These are phyloP conservation scores for Dipodomys ordii DNA, from an alignment of 2,113 vertebrate genomes.

Conservation along the genomic window DNA sequence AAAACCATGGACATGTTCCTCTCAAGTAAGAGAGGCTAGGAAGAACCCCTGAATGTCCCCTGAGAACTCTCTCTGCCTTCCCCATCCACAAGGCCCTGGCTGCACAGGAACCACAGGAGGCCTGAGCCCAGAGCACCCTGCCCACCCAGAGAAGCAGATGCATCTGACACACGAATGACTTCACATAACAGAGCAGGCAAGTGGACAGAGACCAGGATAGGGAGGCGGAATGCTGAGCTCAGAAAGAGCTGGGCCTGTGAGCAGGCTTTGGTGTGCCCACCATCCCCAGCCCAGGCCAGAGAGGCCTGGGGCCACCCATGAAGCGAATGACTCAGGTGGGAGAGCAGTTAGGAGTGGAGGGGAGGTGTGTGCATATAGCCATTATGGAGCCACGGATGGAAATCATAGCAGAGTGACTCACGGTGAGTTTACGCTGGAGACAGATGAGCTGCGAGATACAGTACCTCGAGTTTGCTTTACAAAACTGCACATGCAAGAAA, in stretches of 20 bases:
- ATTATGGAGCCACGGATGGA: constrained; percentile 83
- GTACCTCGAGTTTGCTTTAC: constrained; percentile 96
- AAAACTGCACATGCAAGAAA: constrained; percentile 98
- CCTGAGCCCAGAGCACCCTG: neutral
- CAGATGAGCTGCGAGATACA: constrained; percentile 96
- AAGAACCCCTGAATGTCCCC: neutral
- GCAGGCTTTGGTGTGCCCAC: neutral
- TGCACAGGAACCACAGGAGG: neutral
- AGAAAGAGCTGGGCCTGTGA: neutral
- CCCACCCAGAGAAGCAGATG: neutral
- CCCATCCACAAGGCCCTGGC: neutral
- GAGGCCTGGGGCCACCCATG: constrained; percentile 77
- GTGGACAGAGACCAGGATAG: constrained; percentile 34
- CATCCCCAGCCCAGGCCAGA: constrained; percentile 67
- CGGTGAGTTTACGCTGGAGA: constrained; percentile 98
- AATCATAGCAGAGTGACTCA: constrained; percentile 93
- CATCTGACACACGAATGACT: neutral
- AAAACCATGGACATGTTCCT: neutral
- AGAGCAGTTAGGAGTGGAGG: constrained; percentile 67
- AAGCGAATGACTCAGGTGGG: constrained; percentile 72
- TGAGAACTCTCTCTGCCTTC: neutral
- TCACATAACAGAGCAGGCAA: neutral
- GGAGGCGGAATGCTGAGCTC: neutral
- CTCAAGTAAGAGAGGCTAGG: neutral
- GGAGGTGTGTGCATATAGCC: constrained; percentile 54